phyloP scores from a whole-genome alignment of 2,888 invertebrate species.

The Tubulanus polymorphus region DNA sequence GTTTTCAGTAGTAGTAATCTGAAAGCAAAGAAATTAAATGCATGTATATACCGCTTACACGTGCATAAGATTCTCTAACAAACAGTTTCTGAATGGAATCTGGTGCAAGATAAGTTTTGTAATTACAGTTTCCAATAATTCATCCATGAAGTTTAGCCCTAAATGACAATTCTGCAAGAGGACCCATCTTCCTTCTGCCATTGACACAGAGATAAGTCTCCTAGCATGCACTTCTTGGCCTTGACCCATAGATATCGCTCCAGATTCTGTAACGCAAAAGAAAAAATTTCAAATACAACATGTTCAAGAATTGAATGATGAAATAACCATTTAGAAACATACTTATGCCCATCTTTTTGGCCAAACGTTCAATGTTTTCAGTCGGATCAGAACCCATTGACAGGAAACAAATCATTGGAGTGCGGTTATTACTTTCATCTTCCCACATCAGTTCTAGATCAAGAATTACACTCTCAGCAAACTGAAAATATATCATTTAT shows the following conservation, averaged over 20 bases:
- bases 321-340: slow-evolving; percentile 55
- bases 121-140: slow-evolving; percentile 82
- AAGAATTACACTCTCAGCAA: slow-evolving; percentile 83
- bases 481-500: slow-evolving; percentile 30
- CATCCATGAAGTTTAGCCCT: slow-evolving; percentile 89
- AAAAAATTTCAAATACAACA: background rate
- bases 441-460: slow-evolving; percentile 86
- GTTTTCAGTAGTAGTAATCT: slow-evolving; percentile 60
- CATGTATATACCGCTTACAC: background rate
- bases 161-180: slow-evolving; percentile 92
- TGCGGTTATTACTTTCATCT: slow-evolving; percentile 82
- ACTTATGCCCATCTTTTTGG: slow-evolving; percentile 82
- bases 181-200: slow-evolving; percentile 83
- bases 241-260: slow-evolving; percentile 95
- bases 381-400: slow-evolving; percentile 96
- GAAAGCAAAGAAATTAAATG: background rate
- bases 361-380: slow-evolving; percentile 81
- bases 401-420: slow-evolving; percentile 86
- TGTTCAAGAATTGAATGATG: too few relatives aligned
- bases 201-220: slow-evolving; percentile 74
- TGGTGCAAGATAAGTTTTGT: too few relatives aligned
- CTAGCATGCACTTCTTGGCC: slow-evolving; percentile 88
- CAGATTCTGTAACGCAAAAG: slow-evolving; percentile 47
- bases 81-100: too few relatives aligned
- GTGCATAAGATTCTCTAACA: too few relatives aligned